Evolutionary conservation across 2,113 vertebrate species (phyloP).

Genomic region (Salvator merianae): DNA sequence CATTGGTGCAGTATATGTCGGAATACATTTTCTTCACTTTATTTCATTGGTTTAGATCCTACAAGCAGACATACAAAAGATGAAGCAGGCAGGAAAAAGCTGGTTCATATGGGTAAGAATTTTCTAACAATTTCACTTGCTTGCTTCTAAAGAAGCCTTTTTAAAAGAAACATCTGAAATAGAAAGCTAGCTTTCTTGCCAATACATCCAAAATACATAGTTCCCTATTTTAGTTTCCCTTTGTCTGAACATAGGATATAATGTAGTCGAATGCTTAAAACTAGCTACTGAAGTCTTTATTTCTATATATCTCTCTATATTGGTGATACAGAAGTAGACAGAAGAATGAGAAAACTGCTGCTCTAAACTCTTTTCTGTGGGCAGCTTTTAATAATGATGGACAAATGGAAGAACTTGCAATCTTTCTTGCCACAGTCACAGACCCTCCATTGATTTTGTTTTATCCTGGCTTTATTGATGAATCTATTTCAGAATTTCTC

Average conservation of each 20-base stretch:
- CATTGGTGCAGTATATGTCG: background rate
- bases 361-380: background rate
- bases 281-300: background rate
- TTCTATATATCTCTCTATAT: background rate
- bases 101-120: background rate
- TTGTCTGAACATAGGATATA: background rate
- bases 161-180: background rate
- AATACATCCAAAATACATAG: background rate
- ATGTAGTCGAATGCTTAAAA: background rate
- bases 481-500: slow-evolving; percentile 3
- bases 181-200: background rate
- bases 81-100: background rate
- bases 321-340: rapidly evolving
- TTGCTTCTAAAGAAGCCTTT: background rate
- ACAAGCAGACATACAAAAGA: background rate
- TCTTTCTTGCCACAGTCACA: background rate
- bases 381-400: background rate
- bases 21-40: background rate
- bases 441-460: slow-evolving; percentile 21
- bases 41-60: background rate
- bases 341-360: background rate
- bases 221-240: background rate
- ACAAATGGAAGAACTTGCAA: background rate
- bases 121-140: background rate
- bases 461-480: slow-evolving; percentile 18